Evolutionary conservation across 2,797 vertebrate species (phyloP).

Genomic region (Erpetoichthys calabaricus): DNA sequence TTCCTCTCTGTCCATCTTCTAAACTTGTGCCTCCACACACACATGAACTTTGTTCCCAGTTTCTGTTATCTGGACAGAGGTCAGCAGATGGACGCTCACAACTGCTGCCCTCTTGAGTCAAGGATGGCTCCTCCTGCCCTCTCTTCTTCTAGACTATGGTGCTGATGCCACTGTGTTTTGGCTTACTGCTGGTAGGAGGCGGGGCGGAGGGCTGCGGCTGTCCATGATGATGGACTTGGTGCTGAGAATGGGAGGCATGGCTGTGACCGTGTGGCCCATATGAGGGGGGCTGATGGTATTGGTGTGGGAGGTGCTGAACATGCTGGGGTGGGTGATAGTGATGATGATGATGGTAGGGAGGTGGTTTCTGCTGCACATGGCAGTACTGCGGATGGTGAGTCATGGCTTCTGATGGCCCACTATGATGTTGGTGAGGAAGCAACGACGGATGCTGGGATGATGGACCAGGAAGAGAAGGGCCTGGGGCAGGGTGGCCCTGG

Average conservation of each 20-base stretch:
- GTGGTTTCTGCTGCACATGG: constrained; percentile 73
- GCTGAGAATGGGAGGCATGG: constrained; percentile 52
- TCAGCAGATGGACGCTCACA: constrained; percentile 21
- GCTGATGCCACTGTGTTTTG: constrained; percentile 93
- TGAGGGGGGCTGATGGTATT: constrained; percentile 46
- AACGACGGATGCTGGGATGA: constrained; percentile 58
- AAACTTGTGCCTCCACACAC: too few relatives aligned
- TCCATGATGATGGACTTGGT: constrained; percentile 55
- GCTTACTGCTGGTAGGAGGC: constrained; percentile 61
- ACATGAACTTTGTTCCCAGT: too few relatives aligned
- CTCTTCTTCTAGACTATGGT: constrained; percentile 69
- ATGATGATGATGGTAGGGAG: constrained; percentile 87
- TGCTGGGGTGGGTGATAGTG: constrained; percentile 83
- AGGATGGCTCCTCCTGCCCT: constrained; percentile 5
- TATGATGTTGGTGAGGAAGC: constrained; percentile 68
- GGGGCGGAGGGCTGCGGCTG: constrained; percentile 49
- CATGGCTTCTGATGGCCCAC: constrained; percentile 40
- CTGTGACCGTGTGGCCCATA: constrained; percentile 46
- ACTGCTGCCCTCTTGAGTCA: constrained; percentile 11
- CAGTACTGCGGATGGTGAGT: constrained; percentile 70
- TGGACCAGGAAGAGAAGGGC: constrained; percentile 35
- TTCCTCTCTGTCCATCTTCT: too few relatives aligned
- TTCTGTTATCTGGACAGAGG: constrained; percentile 10
- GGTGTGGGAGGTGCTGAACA: constrained; percentile 61
- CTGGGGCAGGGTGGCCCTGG: constrained; percentile 49